A percentile compares a stretch with the other conserved stretches of the same genome.
Conservation (phyloP, 2,113 vertebrate species). For the Poeciliopsis occidentalis region DNA sequence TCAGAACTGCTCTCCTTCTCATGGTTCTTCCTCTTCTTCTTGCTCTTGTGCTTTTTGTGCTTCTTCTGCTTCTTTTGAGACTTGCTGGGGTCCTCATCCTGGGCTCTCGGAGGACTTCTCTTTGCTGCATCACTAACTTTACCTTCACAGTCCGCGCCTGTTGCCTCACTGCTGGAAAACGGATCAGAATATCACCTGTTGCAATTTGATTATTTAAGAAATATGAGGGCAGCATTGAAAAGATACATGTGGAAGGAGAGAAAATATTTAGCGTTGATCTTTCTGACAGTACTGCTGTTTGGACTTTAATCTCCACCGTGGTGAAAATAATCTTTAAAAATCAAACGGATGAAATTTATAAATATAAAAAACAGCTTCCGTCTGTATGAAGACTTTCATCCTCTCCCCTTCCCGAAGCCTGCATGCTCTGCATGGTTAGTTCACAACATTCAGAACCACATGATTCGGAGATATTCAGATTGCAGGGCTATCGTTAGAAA, state of each 20-base stretch:
- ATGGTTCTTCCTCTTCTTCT: conserved; percentile 90
- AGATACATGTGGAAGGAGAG: too few species aligned
- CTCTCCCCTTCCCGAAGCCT: neutral
- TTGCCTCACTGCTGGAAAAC: conserved; percentile 21
- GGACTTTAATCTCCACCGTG: neutral
- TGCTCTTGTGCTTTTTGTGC: conserved; percentile 95
- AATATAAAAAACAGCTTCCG: too few species aligned
- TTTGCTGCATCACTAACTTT: neutral
- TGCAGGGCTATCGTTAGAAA: neutral
- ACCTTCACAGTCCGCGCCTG: neutral
- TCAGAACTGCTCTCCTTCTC: conserved; percentile 81
- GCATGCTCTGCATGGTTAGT: neutral
- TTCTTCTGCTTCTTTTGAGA: conserved; percentile 89
- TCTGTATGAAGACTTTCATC: neutral
- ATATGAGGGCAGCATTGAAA: neutral
- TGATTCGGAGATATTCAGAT: neutral
- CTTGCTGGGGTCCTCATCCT: conserved; percentile 74
- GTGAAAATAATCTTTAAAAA: neutral
- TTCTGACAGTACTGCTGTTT: neutral
- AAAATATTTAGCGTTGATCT: too few species aligned
- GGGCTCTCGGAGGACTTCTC: conserved; percentile 21
- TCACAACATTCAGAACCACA: neutral
- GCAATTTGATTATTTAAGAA: neutral
- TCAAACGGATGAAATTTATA: too few species aligned
- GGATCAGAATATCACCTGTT: neutral